phyloP scores from a whole-genome alignment of 2,888 invertebrate genomes.

The Arge pagana region DNA sequence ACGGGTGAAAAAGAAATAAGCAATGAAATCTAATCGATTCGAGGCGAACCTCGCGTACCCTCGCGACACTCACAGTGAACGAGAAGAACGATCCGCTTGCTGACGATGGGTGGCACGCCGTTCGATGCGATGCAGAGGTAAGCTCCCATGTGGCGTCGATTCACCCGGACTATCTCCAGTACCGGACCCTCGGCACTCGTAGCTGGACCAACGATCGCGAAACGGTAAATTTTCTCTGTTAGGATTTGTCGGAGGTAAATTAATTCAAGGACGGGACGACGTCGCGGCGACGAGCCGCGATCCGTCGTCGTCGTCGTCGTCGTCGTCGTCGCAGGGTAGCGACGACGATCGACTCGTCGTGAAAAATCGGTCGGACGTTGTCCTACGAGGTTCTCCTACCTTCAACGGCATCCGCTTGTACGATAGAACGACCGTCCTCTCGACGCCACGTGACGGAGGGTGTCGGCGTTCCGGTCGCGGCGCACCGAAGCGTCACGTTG shows the following conservation, averaged over 20 bases:
- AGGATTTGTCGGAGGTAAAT: no score
- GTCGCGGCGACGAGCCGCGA: not conserved
- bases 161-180: constrained; percentile 70
- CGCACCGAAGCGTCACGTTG: constrained; percentile 84
- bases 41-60: no score
- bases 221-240: no score
- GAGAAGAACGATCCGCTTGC: constrained; percentile 61
- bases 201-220: no score
- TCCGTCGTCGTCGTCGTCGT: no score
- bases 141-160: constrained; percentile 76
- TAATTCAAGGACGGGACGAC: not conserved
- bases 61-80: constrained; percentile 83
- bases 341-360: not conserved
- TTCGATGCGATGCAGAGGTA: constrained; percentile 80
- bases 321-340: no score
- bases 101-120: constrained; percentile 68
- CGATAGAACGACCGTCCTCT: constrained; percentile 73
- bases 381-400: constrained; percentile 41
- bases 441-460: constrained; percentile 88
- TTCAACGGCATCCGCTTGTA: constrained; percentile 54
- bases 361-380: no score
- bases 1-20: no score
- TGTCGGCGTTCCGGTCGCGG: constrained; percentile 83
- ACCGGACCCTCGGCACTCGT: constrained; percentile 68
- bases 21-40: no score